Conservation (phyloP, 2,113 vertebrate genomes). For the Camelus bactrianus region DNA sequence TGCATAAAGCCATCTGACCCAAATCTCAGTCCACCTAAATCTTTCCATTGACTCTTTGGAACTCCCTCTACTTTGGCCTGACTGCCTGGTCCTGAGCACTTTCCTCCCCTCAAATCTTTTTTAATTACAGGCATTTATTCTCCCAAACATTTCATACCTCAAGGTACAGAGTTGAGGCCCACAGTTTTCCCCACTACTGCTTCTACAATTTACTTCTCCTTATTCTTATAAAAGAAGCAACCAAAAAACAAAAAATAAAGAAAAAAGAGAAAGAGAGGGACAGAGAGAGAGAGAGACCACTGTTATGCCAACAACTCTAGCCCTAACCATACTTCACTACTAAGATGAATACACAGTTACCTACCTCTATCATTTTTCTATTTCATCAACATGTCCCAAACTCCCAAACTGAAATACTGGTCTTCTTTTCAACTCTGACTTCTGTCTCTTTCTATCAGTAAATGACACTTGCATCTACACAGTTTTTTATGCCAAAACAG, state of each 20-base stretch:
- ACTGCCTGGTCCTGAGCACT: neutral
- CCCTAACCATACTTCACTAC: neutral
- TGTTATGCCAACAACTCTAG: neutral
- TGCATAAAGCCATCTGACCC: neutral
- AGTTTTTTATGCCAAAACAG: neutral
- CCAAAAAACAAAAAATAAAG: neutral
- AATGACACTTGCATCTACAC: neutral
- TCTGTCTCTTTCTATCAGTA: neutral
- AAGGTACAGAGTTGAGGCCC: neutral
- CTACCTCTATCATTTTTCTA: neutral
- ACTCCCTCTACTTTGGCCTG: neutral
- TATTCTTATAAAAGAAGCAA: neutral
- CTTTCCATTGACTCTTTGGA: neutral
- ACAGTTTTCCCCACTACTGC: neutral
- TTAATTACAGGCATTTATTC: neutral
- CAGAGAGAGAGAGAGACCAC: fast-evolving
- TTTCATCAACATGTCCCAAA: neutral
- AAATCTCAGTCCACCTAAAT: neutral
- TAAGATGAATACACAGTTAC: neutral
- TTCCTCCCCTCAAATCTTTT: neutral
- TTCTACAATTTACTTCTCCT: neutral
- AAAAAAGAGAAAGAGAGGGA: neutral
- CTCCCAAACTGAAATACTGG: neutral
- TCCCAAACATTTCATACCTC: neutral
- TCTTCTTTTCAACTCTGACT: neutral